Evolutionary conservation across 2,888 invertebrate species (phyloP).

Genomic region (Lasioglossum marginatum): DNA sequence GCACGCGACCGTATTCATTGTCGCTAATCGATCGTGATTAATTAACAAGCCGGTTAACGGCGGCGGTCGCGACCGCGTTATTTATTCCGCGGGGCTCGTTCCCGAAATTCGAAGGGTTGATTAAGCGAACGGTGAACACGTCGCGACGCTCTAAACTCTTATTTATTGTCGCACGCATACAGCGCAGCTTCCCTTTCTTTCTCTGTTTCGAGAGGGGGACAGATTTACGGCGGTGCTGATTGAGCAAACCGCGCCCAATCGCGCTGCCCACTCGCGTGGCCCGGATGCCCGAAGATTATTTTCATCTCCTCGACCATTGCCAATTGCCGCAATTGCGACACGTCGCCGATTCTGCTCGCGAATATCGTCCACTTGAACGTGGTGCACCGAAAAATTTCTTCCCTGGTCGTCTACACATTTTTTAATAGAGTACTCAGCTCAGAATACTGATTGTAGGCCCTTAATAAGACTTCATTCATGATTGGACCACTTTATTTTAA

Average conservation of each 20-base stretch:
- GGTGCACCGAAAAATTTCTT: background rate
- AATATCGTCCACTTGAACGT: background rate
- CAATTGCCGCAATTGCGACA: conserved; percentile 31
- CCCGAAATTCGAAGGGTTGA: conserved; percentile 26
- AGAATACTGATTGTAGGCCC: background rate
- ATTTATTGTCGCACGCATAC: conserved; percentile 3
- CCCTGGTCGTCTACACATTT: background rate
- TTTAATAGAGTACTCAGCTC: background rate
- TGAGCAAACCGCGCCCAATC: conserved; percentile 53
- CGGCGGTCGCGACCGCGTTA: conserved; percentile 1
- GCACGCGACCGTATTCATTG: conserved; percentile 6
- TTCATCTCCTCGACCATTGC: conserved; percentile 24
- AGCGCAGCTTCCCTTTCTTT: conserved; percentile 4
- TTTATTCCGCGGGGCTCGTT: background rate
- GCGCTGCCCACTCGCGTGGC: conserved; percentile 38
- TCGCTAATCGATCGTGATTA: conserved; percentile 27
- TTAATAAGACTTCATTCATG: too few relatives aligned
- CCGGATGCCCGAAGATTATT: conserved; percentile 24
- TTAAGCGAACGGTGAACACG: conserved; percentile 1
- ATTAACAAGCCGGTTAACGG: conserved; percentile 13
- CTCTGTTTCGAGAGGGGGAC: conserved; percentile 1
- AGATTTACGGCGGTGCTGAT: conserved; percentile 46
- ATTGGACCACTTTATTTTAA: too few relatives aligned
- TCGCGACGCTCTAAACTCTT: conserved; percentile 25
- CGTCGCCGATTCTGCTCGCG: background rate